These are phyloP conservation scores for Drosophila athabasca DNA, from an alignment of 1,140 invertebrate species.

Conservation along the genomic window DNA sequence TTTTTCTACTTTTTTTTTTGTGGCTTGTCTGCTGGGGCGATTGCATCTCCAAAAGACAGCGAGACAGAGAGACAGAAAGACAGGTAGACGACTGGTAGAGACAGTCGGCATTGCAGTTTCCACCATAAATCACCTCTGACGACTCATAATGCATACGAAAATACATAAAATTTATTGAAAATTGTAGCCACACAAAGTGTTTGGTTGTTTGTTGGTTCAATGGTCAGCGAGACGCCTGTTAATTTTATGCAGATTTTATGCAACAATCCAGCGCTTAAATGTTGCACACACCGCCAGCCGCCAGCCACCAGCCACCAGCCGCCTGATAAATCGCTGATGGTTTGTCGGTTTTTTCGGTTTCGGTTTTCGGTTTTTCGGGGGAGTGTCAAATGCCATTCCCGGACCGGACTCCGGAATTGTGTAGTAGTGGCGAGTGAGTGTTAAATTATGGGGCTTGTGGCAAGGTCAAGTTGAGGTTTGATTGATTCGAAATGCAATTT, in stretches of 20 bases:
- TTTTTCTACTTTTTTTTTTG: conserved; percentile 15
- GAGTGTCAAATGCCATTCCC: conserved; percentile 52
- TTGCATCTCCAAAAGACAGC: conserved; percentile 57
- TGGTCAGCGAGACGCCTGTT: conserved; percentile 47
- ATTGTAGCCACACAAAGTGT: conserved; percentile 12
- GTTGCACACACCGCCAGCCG: conserved; percentile 49
- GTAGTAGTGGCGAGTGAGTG: conserved; percentile 14
- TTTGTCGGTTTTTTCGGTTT: conserved; percentile 34
- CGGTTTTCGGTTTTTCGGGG: conserved; percentile 21
- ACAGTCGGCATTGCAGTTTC: conserved; percentile 57
- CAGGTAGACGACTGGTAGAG: conserved; percentile 9
- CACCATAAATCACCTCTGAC: conserved; percentile 70
- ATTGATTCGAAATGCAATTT: conserved; percentile 74
- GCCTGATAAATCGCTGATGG: conserved; percentile 66
- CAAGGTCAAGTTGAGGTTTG: conserved; percentile 74
- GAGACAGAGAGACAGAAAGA: conserved; percentile 2
- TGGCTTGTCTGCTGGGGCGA: conserved; percentile 45
- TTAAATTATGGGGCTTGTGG: conserved; percentile 59
- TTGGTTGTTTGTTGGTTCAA: conserved; percentile 4
- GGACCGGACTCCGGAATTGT: conserved; percentile 23
- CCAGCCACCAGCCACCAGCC: background rate
- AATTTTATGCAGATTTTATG: conserved; percentile 79
- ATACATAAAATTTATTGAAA: conserved; percentile 66
- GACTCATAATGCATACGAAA: conserved; percentile 64
- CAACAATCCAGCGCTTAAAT: conserved; percentile 59